phyloP scores from a whole-genome alignment of 2,888 invertebrate species.

The Phania funesta region DNA sequence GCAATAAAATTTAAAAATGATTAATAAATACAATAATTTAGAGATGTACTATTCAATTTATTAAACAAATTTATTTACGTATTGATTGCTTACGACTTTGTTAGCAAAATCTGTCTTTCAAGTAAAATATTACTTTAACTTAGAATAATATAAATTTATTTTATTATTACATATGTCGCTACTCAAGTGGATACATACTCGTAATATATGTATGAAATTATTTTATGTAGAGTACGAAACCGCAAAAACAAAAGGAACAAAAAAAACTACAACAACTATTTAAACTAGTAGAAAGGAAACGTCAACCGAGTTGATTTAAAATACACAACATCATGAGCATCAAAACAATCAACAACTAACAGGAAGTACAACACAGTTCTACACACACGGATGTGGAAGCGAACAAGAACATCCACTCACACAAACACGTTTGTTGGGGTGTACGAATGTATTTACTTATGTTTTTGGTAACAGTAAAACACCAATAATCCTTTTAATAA shows the following conservation, averaged over 20 bases:
- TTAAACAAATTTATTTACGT: too few relatives aligned
- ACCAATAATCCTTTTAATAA: constrained; percentile 80
- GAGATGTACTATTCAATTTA: too few relatives aligned
- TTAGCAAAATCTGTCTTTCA: too few relatives aligned
- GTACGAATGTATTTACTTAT: background rate
- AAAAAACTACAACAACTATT: constrained; percentile 38
- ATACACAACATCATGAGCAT: constrained; percentile 54
- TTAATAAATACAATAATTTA: too few relatives aligned
- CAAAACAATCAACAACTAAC: constrained; percentile 71
- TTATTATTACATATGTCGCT: too few relatives aligned
- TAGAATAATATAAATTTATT: background rate
- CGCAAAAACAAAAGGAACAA: constrained; percentile 31
- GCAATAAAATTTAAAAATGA: too few relatives aligned
- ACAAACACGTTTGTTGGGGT: background rate
- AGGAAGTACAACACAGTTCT: constrained; percentile 71
- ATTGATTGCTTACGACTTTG: too few relatives aligned
- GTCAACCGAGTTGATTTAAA: constrained; percentile 61
- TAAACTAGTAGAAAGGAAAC: constrained; percentile 58
- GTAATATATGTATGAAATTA: background rate
- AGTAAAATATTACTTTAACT: too few relatives aligned
- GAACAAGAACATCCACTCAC: background rate
- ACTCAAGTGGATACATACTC: background rate
- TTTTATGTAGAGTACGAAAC: constrained; percentile 5
- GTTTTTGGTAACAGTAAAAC: constrained; percentile 71
- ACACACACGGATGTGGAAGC: too few relatives aligned